These are phyloP conservation scores for Macquaria australasica DNA, from an alignment of 2,113 vertebrate genomes.

Conservation along the genomic window DNA sequence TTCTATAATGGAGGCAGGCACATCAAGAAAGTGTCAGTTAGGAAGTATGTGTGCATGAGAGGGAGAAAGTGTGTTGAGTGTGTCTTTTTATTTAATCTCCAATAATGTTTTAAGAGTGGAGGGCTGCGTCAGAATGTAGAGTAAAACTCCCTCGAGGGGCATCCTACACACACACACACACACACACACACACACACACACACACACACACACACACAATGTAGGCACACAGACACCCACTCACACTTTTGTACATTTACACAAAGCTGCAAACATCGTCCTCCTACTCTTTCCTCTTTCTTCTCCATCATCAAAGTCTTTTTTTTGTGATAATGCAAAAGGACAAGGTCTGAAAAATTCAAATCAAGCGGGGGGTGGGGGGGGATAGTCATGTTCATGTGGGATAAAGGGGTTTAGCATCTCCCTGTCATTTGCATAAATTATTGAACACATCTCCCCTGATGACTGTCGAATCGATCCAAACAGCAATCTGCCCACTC, in stretches of 20 bases:
- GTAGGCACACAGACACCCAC: constrained; percentile 9
- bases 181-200: constrained; percentile 13
- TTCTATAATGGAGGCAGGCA: constrained; percentile 31
- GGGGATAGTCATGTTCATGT: not conserved
- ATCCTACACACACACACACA: constrained; percentile 34
- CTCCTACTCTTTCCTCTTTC: constrained; percentile 35
- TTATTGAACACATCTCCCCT: constrained; percentile 36
- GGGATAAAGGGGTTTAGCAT: constrained; percentile 16
- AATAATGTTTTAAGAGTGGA: constrained; percentile 51
- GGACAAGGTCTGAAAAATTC: constrained; percentile 52
- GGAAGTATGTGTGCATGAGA: not conserved
- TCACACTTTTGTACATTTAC: not conserved
- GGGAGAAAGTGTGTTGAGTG: constrained; percentile 18
- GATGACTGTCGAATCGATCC: constrained; percentile 5
- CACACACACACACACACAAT: constrained; percentile 3
- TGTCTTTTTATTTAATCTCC: constrained; percentile 55
- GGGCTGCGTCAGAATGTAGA: constrained; percentile 31
- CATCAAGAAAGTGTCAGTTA: constrained; percentile 42
- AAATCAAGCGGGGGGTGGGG: constrained; percentile 10
- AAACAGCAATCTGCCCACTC: constrained; percentile 2
- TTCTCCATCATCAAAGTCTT: constrained; percentile 27
- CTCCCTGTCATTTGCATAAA: constrained; percentile 33
- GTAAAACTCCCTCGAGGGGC: constrained; percentile 23
- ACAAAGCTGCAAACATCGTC: not conserved
- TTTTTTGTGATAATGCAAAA: constrained; percentile 39